Base-by-base conservation (phyloP, 2,113 vertebrate species). In the Dinomys branickii region DNA sequence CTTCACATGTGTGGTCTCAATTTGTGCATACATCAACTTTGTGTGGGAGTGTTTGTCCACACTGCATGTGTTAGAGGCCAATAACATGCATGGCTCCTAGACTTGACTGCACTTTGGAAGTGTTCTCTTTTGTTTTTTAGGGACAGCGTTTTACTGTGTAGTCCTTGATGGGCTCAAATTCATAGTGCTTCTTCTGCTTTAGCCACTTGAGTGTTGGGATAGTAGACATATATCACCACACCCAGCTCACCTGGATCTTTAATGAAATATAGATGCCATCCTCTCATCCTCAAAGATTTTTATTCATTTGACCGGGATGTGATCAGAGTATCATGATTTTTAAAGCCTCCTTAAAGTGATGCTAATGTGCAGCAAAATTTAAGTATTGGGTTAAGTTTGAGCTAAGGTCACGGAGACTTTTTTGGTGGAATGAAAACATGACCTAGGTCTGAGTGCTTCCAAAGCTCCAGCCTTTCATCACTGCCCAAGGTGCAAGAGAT, bases 311-410 rank as follows among this genome's bases (percentile, higher is more conserved):
- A 22, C 56, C 73, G 24, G 20, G 5, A 16, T 90, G 50, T 77
- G 63, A 58, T 71, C 75, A 59, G 26, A 33, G n/a, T 41, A 86
- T 84, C 41, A 38, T 47, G 19, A 13, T 50, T 89, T 88, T 80
- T 13, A 63, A 90, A 47, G 30, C n/a, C 87, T 92, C 28, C 56
- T 56, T 77, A 47, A 24, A 47, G 44, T 84, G n/a, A 89, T 78
- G 94, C 19, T 90, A 84, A 47, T 44, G 4, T 84, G 35, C 9
- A 88, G n/a, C 28, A 54, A 69, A 50, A 35, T 63, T 93, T 78
- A 94, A 75, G 33, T 80, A 95, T 17, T 96, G 69, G 20, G 30
- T 80, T 89, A 71, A 59, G 38, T 75, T 16, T 81, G 73, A 59
- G 35, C 33, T 90, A 47, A 88, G n/a, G 24, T 78, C 38, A 5